phyloP scores from a whole-genome alignment of 2,888 invertebrate genomes.

The Brachyopa scutellaris region DNA sequence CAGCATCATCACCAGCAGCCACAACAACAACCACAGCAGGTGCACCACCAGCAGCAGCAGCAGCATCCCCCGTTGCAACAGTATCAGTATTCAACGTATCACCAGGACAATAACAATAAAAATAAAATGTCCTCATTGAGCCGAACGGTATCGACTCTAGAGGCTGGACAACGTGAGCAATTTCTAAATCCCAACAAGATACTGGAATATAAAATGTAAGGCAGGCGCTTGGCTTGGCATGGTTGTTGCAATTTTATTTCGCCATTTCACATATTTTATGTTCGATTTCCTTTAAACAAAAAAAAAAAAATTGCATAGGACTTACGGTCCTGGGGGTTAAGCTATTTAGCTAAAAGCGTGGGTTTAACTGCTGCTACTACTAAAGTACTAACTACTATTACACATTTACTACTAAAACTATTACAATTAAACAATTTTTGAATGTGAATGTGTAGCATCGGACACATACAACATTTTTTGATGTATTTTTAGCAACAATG shows the following conservation, averaged over 20 bases:
- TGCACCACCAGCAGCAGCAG: conserved; percentile 40
- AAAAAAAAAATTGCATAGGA: neutral
- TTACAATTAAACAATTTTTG: conserved; percentile 5
- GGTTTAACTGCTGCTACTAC: conserved; percentile 29
- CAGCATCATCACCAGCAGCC: conserved; percentile 27
- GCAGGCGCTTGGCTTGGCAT: conserved; percentile 59
- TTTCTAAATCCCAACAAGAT: conserved; percentile 82
- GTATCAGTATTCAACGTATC: conserved; percentile 71
- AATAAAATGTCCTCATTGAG: conserved; percentile 78
- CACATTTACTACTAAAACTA: conserved; percentile 23
- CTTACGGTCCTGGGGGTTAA: conserved; percentile 13
- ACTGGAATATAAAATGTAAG: conserved; percentile 82
- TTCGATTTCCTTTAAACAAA: neutral
- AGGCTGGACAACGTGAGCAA: conserved; percentile 81
- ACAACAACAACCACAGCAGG: conserved; percentile 55
- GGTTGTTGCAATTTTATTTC: neutral
- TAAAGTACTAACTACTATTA: conserved; percentile 32
- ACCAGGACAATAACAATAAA: conserved; percentile 75
- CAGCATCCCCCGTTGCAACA: conserved; percentile 73
- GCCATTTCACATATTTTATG: neutral
- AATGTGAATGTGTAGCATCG: neutral
- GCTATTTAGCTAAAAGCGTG: conserved; percentile 10
- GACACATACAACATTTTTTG: neutral
- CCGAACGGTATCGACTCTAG: conserved; percentile 81
- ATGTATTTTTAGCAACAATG: neutral